Conservation (phyloP, 2,797 vertebrate species). For the Helicolenus hilgendorfi region DNA sequence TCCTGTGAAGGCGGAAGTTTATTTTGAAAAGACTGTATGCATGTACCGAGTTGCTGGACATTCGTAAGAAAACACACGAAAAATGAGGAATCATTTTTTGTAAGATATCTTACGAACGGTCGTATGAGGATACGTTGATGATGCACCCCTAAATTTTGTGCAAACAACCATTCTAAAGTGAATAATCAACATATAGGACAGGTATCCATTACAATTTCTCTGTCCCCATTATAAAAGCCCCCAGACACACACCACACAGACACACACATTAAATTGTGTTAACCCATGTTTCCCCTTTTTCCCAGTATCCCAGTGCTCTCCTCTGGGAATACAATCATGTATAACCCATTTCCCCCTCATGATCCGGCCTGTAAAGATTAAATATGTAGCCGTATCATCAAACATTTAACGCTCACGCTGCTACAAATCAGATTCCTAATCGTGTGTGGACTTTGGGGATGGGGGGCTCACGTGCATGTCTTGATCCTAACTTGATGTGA, state of each 20-base stretch:
- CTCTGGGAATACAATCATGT: slow-evolving; percentile 63
- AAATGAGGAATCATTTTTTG: no score
- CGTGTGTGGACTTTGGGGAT: slow-evolving; percentile 40
- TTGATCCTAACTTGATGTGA: slow-evolving; percentile 66
- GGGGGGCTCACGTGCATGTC: slow-evolving; percentile 45
- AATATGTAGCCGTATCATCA: slow-evolving; percentile 83
- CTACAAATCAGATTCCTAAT: slow-evolving; percentile 71
- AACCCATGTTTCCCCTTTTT: slow-evolving; percentile 42
- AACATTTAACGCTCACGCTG: slow-evolving; percentile 75
- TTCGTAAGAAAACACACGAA: background rate
- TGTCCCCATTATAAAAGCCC: background rate
- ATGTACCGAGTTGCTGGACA: background rate
- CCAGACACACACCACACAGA: background rate
- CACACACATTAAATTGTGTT: slow-evolving; percentile 21
- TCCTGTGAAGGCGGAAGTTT: background rate
- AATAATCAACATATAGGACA: background rate
- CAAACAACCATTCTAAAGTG: background rate
- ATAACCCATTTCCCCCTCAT: slow-evolving; percentile 72
- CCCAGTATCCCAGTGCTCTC: slow-evolving; percentile 38
- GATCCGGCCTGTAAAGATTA: slow-evolving; percentile 76
- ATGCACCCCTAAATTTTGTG: background rate
- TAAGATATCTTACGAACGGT: background rate
- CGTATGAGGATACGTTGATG: background rate
- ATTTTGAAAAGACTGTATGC: background rate
- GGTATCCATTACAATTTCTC: background rate